Evolutionary conservation across 1,140 invertebrate genomes (phyloP).

Genomic region (Drosophila littoralis): DNA sequence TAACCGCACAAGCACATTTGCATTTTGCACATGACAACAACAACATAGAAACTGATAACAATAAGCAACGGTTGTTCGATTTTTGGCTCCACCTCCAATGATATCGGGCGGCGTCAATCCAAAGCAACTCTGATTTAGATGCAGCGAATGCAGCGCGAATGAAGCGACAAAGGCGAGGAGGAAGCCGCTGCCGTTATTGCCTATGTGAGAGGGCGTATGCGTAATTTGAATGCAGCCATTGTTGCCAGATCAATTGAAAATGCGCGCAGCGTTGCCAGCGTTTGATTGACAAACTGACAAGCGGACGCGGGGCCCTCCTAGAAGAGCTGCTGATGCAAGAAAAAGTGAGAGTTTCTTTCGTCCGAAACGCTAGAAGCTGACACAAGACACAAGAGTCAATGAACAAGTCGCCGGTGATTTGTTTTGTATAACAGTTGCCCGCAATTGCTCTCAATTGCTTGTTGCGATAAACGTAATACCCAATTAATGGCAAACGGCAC

Average conservation of each 20-base stretch:
- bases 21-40: slow-evolving; percentile 70
- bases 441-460: slow-evolving; percentile 40
- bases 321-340: slow-evolving; percentile 18
- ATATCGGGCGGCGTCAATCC: slow-evolving; percentile 19
- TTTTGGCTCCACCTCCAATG: slow-evolving; percentile 60
- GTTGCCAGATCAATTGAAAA: slow-evolving; percentile 50
- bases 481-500: slow-evolving; percentile 56
- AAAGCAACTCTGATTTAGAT: slow-evolving; percentile 23
- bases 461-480: slow-evolving; percentile 51
- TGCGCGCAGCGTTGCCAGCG: slow-evolving; percentile 26
- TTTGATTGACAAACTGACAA: slow-evolving; percentile 69
- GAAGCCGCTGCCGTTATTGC: not conserved
- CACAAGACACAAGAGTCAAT: slow-evolving; percentile 43
- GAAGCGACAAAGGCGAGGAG: slow-evolving; percentile 1
- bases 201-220: slow-evolving; percentile 25
- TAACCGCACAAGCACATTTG: slow-evolving; percentile 65
- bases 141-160: slow-evolving; percentile 42
- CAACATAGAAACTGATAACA: slow-evolving; percentile 58
- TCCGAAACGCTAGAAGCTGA: slow-evolving; percentile 21
- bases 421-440: slow-evolving; percentile 18
- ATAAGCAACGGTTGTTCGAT: slow-evolving; percentile 46
- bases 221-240: slow-evolving; percentile 54
- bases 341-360: slow-evolving; percentile 62
- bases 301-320: slow-evolving; percentile 19
- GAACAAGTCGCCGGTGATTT: slow-evolving; percentile 30